phyloP scores from a whole-genome alignment of 2,888 invertebrate species.

The Orchestes rusci region DNA sequence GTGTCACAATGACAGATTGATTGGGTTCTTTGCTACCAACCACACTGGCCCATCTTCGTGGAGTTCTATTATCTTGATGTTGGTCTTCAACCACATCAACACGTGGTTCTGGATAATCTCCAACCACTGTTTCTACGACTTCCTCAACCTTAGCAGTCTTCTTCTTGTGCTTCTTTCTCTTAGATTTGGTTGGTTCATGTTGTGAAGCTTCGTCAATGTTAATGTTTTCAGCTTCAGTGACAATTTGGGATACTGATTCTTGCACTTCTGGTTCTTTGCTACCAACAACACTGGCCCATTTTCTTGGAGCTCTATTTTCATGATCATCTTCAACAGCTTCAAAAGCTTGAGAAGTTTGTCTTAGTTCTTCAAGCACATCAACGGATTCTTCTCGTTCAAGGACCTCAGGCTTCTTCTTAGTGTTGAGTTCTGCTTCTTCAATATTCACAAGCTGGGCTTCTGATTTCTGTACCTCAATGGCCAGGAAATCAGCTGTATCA shows the following conservation, averaged over 20 bases:
- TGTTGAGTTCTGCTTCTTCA: too few relatives aligned
- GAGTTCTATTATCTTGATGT: slow-evolving; percentile 3
- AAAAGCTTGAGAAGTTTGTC: background rate
- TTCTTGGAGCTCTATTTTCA: slow-evolving; percentile 1
- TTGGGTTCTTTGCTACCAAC: slow-evolving; percentile 10
- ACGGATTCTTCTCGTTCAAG: too few relatives aligned
- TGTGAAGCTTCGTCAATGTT: slow-evolving; percentile 9
- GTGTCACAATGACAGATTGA: background rate
- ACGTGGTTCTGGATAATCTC: too few relatives aligned
- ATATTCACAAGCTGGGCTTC: too few relatives aligned
- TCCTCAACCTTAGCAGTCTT: too few relatives aligned
- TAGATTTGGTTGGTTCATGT: background rate
- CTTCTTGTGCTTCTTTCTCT: too few relatives aligned
- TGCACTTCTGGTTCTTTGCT: too few relatives aligned
- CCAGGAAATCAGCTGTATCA: too few relatives aligned
- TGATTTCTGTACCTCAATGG: too few relatives aligned
- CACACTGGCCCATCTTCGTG: slow-evolving; percentile 19
- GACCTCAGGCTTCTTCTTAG: background rate
- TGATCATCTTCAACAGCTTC: background rate
- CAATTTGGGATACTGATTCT: too few relatives aligned
- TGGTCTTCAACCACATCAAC: too few relatives aligned
- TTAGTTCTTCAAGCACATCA: background rate
- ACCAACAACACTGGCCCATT: slow-evolving; percentile 24
- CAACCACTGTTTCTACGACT: too few relatives aligned
- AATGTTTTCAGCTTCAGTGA: slow-evolving; percentile 3